phyloP scores from a whole-genome alignment of 2,797 vertebrate genomes.

The Paedocypris micromegethes region DNA sequence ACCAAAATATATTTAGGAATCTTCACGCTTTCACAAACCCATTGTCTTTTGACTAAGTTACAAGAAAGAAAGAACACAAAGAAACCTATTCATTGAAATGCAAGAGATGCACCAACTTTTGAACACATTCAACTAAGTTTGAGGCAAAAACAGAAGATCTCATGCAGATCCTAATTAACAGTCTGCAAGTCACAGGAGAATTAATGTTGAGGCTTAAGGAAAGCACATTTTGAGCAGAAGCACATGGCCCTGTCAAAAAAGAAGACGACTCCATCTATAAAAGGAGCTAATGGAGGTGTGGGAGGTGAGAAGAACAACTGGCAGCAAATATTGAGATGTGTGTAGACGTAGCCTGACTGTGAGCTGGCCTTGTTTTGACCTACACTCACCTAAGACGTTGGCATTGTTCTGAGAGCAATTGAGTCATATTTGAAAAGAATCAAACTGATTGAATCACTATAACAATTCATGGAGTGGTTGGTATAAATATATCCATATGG shows the following conservation, averaged over 20 bases:
- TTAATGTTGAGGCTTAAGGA: constrained; percentile 14
- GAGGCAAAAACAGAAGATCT: constrained; percentile 5
- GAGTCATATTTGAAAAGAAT: neutral
- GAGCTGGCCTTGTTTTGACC: constrained; percentile 14
- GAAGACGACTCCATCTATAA: constrained; percentile 16
- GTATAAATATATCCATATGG: constrained; percentile 9
- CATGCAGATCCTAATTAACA: constrained; percentile 39
- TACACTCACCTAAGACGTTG: neutral
- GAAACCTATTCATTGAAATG: too few relatives aligned
- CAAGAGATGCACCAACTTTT: too few relatives aligned
- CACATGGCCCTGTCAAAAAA: constrained; percentile 14
- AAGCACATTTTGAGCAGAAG: constrained; percentile 25
- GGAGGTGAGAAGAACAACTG: constrained; percentile 26
- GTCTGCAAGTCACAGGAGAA: constrained; percentile 18
- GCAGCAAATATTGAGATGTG: constrained; percentile 19
- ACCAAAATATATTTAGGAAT: too few relatives aligned
- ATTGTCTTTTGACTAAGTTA: too few relatives aligned
- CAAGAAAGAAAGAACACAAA: too few relatives aligned
- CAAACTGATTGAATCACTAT: neutral
- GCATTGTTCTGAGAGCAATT: neutral
- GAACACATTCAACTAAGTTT: neutral
- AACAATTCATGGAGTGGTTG: neutral
- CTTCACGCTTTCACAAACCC: too few relatives aligned
- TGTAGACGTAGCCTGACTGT: constrained; percentile 19
- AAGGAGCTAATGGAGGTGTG: constrained; percentile 37